Evolutionary conservation across 2,888 invertebrate genomes (phyloP).

Genomic region (Synergus laeviventris): DNA sequence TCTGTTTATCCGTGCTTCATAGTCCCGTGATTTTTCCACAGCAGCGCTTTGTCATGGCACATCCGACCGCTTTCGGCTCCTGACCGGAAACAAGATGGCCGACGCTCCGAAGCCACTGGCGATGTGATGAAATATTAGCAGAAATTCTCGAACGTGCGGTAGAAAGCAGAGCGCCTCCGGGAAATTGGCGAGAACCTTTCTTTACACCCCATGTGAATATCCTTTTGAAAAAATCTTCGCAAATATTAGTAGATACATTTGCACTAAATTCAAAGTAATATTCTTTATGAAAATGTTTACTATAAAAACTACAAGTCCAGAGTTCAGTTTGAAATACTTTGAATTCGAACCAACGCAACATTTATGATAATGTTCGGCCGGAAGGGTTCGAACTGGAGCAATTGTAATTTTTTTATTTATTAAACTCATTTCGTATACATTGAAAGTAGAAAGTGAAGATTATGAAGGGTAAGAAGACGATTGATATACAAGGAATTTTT

Average conservation of each 20-base stretch:
- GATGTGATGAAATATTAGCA: slow-evolving; percentile 73
- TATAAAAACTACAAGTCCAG: too few relatives aligned
- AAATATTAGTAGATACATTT: too few relatives aligned
- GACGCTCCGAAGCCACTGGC: slow-evolving; percentile 59
- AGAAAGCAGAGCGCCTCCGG: slow-evolving; percentile 62
- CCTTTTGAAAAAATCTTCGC: background rate
- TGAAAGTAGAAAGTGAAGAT: slow-evolving; percentile 10
- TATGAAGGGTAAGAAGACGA: background rate
- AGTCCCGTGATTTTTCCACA: slow-evolving; percentile 72
- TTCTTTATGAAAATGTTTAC: too few relatives aligned
- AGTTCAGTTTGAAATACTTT: too few relatives aligned
- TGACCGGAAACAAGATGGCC: slow-evolving; percentile 73
- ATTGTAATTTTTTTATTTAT: too few relatives aligned
- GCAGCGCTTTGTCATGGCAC: slow-evolving; percentile 71
- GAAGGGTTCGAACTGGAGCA: background rate
- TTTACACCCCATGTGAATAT: slow-evolving; percentile 50
- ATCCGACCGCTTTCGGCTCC: slow-evolving; percentile 71
- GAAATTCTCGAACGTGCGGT: slow-evolving; percentile 62
- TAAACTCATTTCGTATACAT: background rate
- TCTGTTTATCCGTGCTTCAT: slow-evolving; percentile 69
- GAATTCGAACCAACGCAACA: too few relatives aligned
- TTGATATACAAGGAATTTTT: slow-evolving; percentile 37
- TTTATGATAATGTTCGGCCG: too few relatives aligned
- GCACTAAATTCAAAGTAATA: too few relatives aligned
- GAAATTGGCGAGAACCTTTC: slow-evolving; percentile 67